Percentiles rank a stretch among this genome's conserved stretches.
These are phyloP conservation scores for Phataginus tricuspis DNA, from an alignment of 2,797 vertebrate species.

Conservation along the genomic window DNA sequence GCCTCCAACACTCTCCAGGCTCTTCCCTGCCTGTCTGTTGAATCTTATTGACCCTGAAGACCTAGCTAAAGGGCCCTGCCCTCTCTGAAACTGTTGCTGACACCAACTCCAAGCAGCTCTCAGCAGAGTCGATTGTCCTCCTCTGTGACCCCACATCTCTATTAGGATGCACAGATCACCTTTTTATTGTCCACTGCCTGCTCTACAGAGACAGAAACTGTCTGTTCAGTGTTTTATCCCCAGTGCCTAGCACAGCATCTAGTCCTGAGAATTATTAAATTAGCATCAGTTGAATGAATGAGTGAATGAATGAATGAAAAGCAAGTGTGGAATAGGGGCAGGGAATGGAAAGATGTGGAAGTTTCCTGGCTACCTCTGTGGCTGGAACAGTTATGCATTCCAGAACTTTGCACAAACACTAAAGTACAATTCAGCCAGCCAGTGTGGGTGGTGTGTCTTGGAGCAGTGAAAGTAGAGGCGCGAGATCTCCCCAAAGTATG, in stretches of 20 bases:
- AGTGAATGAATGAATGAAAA: not conserved
- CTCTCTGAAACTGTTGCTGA: not conserved
- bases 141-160: not conserved
- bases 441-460: not conserved
- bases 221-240: not conserved
- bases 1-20: not conserved
- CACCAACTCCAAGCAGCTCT: not conserved
- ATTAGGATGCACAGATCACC: not conserved
- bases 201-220: not conserved
- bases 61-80: not conserved
- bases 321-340: not conserved
- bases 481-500: not conserved
- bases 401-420: conserved; percentile 20
- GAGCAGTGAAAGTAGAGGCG: not conserved
- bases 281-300: not conserved
- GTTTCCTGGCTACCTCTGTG: not conserved
- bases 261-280: not conserved
- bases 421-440: not conserved
- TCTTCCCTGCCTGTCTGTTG: not conserved
- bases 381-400: not conserved
- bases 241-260: not conserved
- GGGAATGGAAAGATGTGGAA: not conserved
- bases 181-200: not conserved
- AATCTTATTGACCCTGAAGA: not conserved
- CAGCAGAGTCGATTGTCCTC: not conserved